Evolutionary conservation across 2,113 vertebrate genomes (phyloP), one percentile per base, ranked within the genome.

Genomic region (Pseudorectes ferrugineus): DNA sequence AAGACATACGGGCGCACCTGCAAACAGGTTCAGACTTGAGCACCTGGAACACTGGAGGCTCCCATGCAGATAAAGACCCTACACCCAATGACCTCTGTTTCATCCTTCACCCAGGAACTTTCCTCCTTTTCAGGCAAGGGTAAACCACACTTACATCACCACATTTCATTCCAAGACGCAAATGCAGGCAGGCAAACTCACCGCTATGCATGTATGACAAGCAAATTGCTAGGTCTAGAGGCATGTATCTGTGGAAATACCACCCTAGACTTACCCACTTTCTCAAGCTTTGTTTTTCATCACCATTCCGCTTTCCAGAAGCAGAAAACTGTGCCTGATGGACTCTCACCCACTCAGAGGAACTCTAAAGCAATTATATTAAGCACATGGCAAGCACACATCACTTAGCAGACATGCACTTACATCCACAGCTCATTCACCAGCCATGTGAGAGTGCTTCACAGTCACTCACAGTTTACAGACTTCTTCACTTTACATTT

Each of bases 341-440:
- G 88, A 62, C 88, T 89, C 92, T 63, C 70, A 62, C 12, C 65
- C 71, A 58, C 61, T 54, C 90, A 66, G 78, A 91, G 73, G 48
- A 75, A 21, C 45, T 52, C 35, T 43, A 76, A 57, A 1, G 1
- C 74, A 85, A 66, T 88, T 72, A 45, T 20, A 35, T 66, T 35
- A 45, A 93, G 88, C 20, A 38, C 70, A 67, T 11, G 80, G 80
- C 45, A 42, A 82, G 74, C 45, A 68, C 52, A 76, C 26, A 45
- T 79, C 62, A 33, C 36, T 82, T 76, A 82, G 75, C 62, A 76
- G 77, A 75, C 42, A 23, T n/a, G 38, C 33, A 25, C 45, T 88
- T 70, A 66, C 43, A 76, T 58, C 90, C 38, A 52, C 36, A 59
- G 23, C 45, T 55, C 92, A 61, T 85, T 79, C 85, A 57, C 3